Conservation (phyloP, 2,113 vertebrate species). For the Xiphorhynchus elegans region DNA sequence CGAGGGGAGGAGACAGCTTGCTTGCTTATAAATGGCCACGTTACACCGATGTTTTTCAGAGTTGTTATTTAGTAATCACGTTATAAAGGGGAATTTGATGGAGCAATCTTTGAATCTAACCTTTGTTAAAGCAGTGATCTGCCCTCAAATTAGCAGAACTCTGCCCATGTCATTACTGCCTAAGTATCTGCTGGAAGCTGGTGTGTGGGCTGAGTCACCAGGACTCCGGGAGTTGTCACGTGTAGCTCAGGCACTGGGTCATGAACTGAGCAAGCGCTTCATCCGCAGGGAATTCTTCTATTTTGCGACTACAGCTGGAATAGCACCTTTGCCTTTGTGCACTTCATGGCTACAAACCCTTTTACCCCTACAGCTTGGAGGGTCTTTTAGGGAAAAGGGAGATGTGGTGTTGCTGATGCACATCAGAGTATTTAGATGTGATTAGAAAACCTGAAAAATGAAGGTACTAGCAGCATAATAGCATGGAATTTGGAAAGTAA, state of each 20-base stretch:
- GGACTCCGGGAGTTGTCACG: background rate
- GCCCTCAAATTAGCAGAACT: conserved; percentile 35
- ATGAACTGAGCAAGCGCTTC: background rate
- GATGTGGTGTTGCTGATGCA: background rate
- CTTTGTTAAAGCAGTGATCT: conserved; percentile 5
- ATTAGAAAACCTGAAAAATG: background rate
- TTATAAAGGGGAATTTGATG: background rate
- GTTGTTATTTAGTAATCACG: background rate
- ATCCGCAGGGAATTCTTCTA: background rate
- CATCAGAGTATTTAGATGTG: background rate
- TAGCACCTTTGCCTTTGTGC: background rate
- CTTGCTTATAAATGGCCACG: background rate
- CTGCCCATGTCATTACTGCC: conserved; percentile 5
- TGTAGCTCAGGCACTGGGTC: conserved; percentile 36
- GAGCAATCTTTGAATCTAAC: conserved; percentile 3
- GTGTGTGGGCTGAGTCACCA: conserved; percentile 36
- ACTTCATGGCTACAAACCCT: background rate
- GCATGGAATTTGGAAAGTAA: background rate
- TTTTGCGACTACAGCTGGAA: background rate
- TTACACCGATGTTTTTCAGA: background rate
- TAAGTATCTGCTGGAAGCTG: conserved; percentile 35
- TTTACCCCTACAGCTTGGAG: background rate
- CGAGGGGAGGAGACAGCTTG: background rate
- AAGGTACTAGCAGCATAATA: background rate
- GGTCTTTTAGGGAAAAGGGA: background rate